Evolutionary conservation across 2,113 vertebrate genomes (phyloP).

Genomic region (Octodon degus): DNA sequence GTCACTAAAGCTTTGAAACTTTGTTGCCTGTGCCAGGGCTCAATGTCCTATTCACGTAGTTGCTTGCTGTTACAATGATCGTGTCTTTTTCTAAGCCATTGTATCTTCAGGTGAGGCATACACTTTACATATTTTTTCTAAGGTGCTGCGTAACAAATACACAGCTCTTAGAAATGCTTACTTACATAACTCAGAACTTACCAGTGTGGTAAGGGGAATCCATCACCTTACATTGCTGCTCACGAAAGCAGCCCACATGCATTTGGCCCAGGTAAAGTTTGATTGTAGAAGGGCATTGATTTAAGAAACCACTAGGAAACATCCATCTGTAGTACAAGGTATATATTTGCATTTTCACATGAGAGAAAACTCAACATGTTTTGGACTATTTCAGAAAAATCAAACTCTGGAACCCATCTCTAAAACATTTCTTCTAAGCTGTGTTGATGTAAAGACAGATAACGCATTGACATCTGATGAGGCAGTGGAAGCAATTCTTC

Average conservation of each 20-base stretch:
- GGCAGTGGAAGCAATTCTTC: neutral
- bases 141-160: neutral
- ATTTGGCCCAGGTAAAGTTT: neutral
- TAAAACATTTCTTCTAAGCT: neutral
- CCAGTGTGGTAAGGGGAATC: neutral
- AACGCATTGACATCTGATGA: neutral
- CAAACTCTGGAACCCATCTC: neutral
- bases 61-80: neutral
- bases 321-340: neutral
- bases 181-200: neutral
- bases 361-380: slow-evolving; percentile 22
- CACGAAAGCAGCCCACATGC: neutral
- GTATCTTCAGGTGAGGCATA: neutral
- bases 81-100: neutral
- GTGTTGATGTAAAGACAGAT: neutral
- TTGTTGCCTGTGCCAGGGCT: neutral
- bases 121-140: neutral
- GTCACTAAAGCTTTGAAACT: neutral
- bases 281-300: neutral
- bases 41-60: neutral
- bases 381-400: slow-evolving; percentile 46
- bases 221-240: neutral
- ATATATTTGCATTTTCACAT: neutral
- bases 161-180: slow-evolving; percentile 10
- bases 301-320: slow-evolving; percentile 35